A percentile compares a stretch with the other conserved stretches of the same genome.
Evolutionary conservation across 92 coral and sea anemone species (phyloP).

Genomic region (Micromussa lordhowensis): DNA sequence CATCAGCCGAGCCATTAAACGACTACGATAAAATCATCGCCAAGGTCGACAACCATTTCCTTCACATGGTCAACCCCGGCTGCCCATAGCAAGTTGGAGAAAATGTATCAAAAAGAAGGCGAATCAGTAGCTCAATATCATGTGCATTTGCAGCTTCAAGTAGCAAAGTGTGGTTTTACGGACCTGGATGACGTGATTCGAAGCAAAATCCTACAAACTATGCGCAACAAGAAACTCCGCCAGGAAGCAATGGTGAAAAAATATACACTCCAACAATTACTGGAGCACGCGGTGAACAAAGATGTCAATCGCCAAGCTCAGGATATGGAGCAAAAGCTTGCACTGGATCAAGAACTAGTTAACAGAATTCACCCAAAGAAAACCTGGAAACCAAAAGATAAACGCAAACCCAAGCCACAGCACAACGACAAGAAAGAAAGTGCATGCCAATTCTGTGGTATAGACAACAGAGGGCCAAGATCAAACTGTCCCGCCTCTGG

Average conservation of each 20-base stretch:
- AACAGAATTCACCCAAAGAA: slow-evolving; percentile 21
- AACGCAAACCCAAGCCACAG: not conserved
- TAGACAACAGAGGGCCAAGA: slow-evolving; percentile 20
- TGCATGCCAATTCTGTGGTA: slow-evolving; percentile 26
- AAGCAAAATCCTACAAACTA: slow-evolving; percentile 46
- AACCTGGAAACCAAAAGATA: not conserved
- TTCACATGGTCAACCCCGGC: slow-evolving; percentile 42
- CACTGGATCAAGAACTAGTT: not conserved
- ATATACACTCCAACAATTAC: slow-evolving; percentile 32
- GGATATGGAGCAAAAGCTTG: slow-evolving; percentile 21
- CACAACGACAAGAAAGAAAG: not conserved
- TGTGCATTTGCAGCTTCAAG: slow-evolving; percentile 36
- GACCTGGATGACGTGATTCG: slow-evolving; percentile 36
- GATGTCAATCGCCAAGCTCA: slow-evolving; percentile 32
- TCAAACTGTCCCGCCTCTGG: slow-evolving; percentile 33
- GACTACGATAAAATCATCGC: slow-evolving; percentile 42
- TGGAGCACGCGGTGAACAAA: slow-evolving; percentile 36
- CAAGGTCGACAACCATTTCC: slow-evolving; percentile 58
- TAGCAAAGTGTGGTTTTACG: slow-evolving; percentile 30
- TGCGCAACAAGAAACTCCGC: slow-evolving; percentile 33
- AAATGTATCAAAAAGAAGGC: slow-evolving; percentile 33
- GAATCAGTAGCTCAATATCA: slow-evolving; percentile 55
- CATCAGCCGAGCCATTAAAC: not conserved
- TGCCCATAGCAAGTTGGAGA: slow-evolving; percentile 56
- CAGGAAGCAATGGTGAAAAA: slow-evolving; percentile 48